Conservation (phyloP, 2,888 invertebrate species). For the Netelia melanura region DNA sequence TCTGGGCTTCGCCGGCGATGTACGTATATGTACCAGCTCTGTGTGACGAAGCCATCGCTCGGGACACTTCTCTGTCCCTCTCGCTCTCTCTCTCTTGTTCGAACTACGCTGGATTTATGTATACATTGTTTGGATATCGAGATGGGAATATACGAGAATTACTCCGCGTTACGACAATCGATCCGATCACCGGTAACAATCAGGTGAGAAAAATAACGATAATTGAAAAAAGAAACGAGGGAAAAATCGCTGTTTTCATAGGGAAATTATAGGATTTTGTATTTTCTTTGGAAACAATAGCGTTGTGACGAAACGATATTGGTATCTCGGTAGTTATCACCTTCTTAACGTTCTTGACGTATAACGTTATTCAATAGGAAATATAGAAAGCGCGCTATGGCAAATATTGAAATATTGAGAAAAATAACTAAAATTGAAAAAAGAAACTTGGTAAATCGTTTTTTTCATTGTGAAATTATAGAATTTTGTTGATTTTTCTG, state of each 20-base stretch:
- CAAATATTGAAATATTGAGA: neutral
- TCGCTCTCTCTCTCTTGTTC: slow-evolving; percentile 12
- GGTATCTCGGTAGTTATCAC: too few relatives aligned
- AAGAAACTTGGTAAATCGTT: neutral
- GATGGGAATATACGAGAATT: neutral
- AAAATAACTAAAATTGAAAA: neutral
- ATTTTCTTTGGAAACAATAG: too few relatives aligned
- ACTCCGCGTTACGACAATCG: neutral
- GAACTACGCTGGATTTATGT: neutral
- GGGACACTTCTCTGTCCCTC: slow-evolving; percentile 21
- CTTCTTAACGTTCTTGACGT: neutral
- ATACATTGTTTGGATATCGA: neutral
- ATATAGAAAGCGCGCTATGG: neutral
- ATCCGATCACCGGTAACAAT: neutral
- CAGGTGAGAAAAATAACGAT: neutral
- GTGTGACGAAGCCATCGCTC: slow-evolving; percentile 30
- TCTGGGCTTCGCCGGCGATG: slow-evolving; percentile 17
- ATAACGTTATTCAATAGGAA: neutral
- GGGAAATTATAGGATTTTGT: neutral
- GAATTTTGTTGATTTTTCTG: neutral
- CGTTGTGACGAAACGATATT: too few relatives aligned
- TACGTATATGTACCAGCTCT: slow-evolving; percentile 1
- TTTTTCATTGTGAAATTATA: neutral
- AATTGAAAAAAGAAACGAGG: neutral
- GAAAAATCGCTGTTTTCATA: neutral